A percentile compares a stretch with the other conserved stretches of the same genome.
Conservation (phyloP, 1,140 invertebrate species). For the Trinorchestia longiramus region DNA sequence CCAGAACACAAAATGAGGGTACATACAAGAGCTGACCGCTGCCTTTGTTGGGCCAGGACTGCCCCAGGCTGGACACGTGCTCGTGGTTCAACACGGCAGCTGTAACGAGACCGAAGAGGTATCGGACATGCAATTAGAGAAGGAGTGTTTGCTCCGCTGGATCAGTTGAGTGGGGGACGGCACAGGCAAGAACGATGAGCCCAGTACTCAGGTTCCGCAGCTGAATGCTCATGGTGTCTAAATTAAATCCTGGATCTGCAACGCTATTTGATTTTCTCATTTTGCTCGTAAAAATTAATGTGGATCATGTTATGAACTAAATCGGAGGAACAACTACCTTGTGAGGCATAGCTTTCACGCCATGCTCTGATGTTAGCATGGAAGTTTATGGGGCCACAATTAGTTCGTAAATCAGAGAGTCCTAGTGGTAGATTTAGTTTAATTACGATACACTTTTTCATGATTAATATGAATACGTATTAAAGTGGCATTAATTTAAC, state of each 20-base stretch:
- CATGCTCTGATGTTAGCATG: too few relatives aligned
- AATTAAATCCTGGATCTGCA: not conserved
- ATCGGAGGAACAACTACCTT: too few relatives aligned
- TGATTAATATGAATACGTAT: too few relatives aligned
- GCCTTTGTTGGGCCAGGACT: not conserved
- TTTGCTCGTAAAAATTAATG: not conserved
- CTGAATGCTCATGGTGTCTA: not conserved
- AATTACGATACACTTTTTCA: too few relatives aligned
- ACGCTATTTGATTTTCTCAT: not conserved
- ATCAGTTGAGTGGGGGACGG: not conserved
- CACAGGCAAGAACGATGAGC: not conserved
- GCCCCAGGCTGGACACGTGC: slow-evolving; percentile 13
- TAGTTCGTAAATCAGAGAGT: too few relatives aligned
- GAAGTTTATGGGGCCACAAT: too few relatives aligned
- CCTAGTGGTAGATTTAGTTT: too few relatives aligned
- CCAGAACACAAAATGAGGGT: not conserved
- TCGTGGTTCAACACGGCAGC: not conserved
- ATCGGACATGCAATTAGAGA: slow-evolving; percentile 42
- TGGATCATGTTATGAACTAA: too few relatives aligned
- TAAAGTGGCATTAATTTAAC: too few relatives aligned
- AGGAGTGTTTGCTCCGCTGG: slow-evolving; percentile 7
- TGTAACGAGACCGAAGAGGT: slow-evolving; percentile 29
- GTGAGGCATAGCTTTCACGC: too few relatives aligned
- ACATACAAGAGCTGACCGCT: not conserved
- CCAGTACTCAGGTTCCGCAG: not conserved